Base-by-base conservation (phyloP, 1,140 invertebrate species). In the Drosophila aff. region DNA sequence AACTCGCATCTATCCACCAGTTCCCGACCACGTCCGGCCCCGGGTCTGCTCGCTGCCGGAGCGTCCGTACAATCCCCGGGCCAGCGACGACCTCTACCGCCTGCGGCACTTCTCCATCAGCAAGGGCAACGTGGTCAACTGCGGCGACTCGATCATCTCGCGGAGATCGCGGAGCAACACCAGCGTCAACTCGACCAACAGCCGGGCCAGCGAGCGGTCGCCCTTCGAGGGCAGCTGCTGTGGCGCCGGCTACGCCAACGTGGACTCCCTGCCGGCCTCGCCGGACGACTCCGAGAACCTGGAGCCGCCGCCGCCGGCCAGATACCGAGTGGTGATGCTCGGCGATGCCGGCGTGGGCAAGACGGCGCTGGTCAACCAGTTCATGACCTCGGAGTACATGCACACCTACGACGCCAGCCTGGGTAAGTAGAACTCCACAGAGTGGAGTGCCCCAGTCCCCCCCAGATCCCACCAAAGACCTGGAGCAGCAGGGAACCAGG, bases 371-470 rank as follows among this genome's bases (percentile, higher is more conserved):
- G 96, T 97, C 0, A 96, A 96, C 1, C 97, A 98, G 92, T 98
- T 98, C 90, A 97, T 98, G 96, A 98, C 97, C 8, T 98, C 97
- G 57, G 97, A 98, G 81, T 98, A 98, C 90, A 97, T 98, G 95
- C 97, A 98, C 92, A 97, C 97, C 1, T 97, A 98, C 91, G 97
- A 98, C 92, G 96, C 96, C 1, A 97, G 96, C 87, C 93, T 97
- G 87, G 96, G 97, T 97, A 94, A 95, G 94, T 92, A 74, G 41
- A 21, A 16, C 38, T 41, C 15, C 55, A 15, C n/a, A 8, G 23
- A 10, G 13, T 23, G 36, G 23, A 10, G 13, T 23, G 36, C 41
- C 28, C 53, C 55, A 38, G 16, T 57, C 16, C 38, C 23, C 23
- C 36, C 50, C 50, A 31, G 62, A 43, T 43, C 62, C 36, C 13